Percentiles rank a stretch among this genome's conserved stretches.
These are phyloP conservation scores for Tachina lurida DNA, from an alignment of 2,888 invertebrate genomes.

Conservation along the genomic window DNA sequence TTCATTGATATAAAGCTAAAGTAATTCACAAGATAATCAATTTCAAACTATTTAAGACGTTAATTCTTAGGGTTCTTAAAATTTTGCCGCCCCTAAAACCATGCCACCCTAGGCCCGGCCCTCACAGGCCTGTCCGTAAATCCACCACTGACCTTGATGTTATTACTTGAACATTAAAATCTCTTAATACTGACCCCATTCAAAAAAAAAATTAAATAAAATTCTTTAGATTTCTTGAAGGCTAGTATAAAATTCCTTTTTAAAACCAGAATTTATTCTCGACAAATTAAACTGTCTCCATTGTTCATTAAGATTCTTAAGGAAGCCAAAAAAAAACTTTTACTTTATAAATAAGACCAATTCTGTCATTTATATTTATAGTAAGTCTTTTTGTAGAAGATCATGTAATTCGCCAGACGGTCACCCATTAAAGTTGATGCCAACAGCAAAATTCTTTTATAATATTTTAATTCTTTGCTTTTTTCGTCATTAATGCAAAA, in stretches of 20 bases:
- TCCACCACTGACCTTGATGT: too few relatives aligned
- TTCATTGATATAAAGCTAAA: too few relatives aligned
- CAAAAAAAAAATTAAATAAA: too few relatives aligned
- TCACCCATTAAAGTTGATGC: conserved; percentile 45
- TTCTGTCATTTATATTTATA: conserved; percentile 66
- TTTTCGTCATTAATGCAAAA: conserved; percentile 21
- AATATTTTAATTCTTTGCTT: background rate
- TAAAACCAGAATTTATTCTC: background rate
- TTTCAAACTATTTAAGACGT: too few relatives aligned
- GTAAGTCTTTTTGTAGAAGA: conserved; percentile 40
- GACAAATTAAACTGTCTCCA: background rate
- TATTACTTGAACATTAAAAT: too few relatives aligned
- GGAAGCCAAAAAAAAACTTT: background rate
- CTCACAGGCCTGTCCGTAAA: too few relatives aligned
- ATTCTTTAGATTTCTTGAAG: too few relatives aligned
- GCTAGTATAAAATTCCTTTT: background rate
- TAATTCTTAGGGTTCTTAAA: too few relatives aligned
- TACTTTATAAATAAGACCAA: conserved; percentile 16
- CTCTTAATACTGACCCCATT: too few relatives aligned
- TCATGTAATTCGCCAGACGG: conserved; percentile 52
- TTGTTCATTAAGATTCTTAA: background rate
- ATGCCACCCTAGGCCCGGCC: too few relatives aligned
- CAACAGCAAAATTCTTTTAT: conserved; percentile 19
- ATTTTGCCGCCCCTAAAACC: too few relatives aligned
- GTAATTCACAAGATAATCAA: too few relatives aligned